These are phyloP conservation scores for Ctenopoma kingsleyae DNA, from an alignment of 2,797 vertebrate species.

Conservation along the genomic window DNA sequence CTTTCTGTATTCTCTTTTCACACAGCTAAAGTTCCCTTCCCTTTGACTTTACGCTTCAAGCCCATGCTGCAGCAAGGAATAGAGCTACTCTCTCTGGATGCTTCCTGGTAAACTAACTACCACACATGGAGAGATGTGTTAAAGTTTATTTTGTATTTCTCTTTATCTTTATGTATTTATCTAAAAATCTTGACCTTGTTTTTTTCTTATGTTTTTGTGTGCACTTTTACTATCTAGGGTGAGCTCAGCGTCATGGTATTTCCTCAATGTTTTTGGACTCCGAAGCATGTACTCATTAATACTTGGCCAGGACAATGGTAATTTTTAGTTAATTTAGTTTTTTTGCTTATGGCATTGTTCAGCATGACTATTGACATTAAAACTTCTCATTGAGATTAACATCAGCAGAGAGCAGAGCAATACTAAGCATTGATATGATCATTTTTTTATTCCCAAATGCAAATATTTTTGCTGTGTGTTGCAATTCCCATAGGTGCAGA, in stretches of 20 bases:
- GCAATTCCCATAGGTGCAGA: slow-evolving; percentile 87
- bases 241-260: slow-evolving; percentile 99
- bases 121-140: not conserved
- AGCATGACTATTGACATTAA: too few relatives aligned
- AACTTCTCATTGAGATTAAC: too few relatives aligned
- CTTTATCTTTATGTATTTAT: not conserved
- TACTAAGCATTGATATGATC: not conserved
- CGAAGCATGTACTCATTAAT: slow-evolving; percentile 99
- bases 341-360: not conserved
- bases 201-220: slow-evolving; percentile 13
- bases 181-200: slow-evolving; percentile 2
- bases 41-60: slow-evolving; percentile 97
- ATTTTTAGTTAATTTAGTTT: slow-evolving; percentile 30
- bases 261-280: slow-evolving; percentile 98
- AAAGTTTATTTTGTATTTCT: too few relatives aligned
- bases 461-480: not conserved
- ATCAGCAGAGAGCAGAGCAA: too few relatives aligned
- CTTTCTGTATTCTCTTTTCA: slow-evolving; percentile 22
- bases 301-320: slow-evolving; percentile 98
- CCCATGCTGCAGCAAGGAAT: slow-evolving; percentile 99
- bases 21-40: slow-evolving; percentile 97
- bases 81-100: slow-evolving; percentile 96
- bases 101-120: slow-evolving; percentile 91
- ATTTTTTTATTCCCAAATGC: not conserved
- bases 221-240: slow-evolving; percentile 85